These are phyloP conservation scores for Oreotragus oreotragus DNA, from an alignment of 2,113 vertebrate species.

Conservation along the genomic window DNA sequence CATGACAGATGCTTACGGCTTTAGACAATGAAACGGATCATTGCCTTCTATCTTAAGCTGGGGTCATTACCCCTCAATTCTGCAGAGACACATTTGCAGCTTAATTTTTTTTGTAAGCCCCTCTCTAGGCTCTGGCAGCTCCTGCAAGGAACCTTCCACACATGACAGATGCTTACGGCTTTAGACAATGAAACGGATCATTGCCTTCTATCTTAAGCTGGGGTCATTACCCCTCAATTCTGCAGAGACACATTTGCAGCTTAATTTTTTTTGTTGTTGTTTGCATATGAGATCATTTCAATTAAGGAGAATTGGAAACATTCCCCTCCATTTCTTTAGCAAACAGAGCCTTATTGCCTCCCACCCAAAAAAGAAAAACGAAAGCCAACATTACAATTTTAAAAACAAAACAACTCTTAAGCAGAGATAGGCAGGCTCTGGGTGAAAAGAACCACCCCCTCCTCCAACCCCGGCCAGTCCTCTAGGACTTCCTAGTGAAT, in stretches of 20 bases:
- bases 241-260: neutral
- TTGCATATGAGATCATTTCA: conserved; percentile 53
- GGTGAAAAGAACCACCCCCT: neutral
- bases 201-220: conserved; percentile 52
- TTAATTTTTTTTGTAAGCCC: conserved; percentile 17
- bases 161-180: conserved; percentile 38
- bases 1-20: conserved; percentile 38
- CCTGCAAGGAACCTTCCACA: neutral
- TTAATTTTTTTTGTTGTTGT: conserved; percentile 41
- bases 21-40: conserved; percentile 49
- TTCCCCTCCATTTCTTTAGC: conserved; percentile 45
- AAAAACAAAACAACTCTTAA: neutral
- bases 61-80: conserved; percentile 60
- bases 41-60: conserved; percentile 52
- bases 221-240: conserved; percentile 60
- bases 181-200: conserved; percentile 49
- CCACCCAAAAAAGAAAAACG: neutral
- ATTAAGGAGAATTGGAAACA: conserved; percentile 48
- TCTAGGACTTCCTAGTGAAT: neutral
- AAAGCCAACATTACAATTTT: neutral
- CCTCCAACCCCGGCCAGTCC: neutral
- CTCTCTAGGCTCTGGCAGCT: neutral
- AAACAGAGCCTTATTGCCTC: conserved; percentile 42
- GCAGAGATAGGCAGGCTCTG: neutral
- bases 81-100: neutral